These are phyloP conservation scores for Thamnaconus septentrionalis DNA, from an alignment of 2,113 vertebrate species.

Conservation along the genomic window DNA sequence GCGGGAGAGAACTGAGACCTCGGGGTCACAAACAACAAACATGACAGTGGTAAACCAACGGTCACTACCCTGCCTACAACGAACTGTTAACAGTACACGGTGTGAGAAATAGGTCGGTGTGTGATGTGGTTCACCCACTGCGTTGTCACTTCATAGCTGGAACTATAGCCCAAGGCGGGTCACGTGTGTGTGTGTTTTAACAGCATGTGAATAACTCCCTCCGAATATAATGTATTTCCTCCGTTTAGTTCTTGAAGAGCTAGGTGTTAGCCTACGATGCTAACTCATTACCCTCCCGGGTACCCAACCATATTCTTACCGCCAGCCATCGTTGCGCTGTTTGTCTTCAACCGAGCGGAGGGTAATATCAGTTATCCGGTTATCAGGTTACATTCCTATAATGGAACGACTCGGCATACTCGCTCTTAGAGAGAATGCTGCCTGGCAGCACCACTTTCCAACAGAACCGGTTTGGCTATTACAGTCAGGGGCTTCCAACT, in stretches of 20 bases:
- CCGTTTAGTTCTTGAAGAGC: no score
- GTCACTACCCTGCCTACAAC: background rate
- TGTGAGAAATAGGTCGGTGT: no score
- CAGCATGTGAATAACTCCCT: no score
- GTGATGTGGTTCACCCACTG: no score
- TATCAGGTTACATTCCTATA: constrained; percentile 18
- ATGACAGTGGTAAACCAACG: background rate
- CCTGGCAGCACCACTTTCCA: background rate
- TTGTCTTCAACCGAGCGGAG: background rate
- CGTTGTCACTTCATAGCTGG: no score
- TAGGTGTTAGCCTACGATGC: constrained; percentile 4
- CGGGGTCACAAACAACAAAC: no score
- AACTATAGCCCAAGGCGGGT: no score
- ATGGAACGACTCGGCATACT: fast-evolving
- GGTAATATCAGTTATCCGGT: background rate
- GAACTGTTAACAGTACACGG: no score
- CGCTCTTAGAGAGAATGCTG: fast-evolving
- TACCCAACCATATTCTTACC: constrained; percentile 42
- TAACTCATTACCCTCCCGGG: background rate
- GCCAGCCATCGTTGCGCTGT: constrained; percentile 47
- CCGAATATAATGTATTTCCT: no score
- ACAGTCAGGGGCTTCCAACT: background rate
- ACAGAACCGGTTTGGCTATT: fast-evolving
- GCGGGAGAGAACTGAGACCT: background rate
- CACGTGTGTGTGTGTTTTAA: no score